Evolutionary conservation across 2,797 vertebrate genomes (phyloP), one percentile per base, ranked within the genome.

Genomic region (Tapirus indicus): DNA sequence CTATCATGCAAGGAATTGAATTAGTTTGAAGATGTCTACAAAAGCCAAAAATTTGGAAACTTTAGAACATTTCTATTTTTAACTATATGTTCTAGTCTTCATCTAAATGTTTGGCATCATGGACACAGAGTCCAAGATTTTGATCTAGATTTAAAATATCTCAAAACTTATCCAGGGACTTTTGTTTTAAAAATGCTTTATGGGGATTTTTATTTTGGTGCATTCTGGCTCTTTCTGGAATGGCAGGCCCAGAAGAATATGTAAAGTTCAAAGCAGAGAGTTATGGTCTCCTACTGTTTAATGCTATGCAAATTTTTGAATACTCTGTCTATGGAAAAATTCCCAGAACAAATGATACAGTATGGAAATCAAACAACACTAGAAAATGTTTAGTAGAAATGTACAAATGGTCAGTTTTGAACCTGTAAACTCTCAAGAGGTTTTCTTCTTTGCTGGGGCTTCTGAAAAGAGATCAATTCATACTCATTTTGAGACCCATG

Each of bases 311-410:
- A 32, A 84, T 2, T 71, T 35, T 83, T 96, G 1, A 60, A 49
- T 75, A 74, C 77, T 93, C 52, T 56, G n/a, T 66, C 62, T 82
- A 49, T 41, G 72, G 85, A 80, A 93, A 91, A 75, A 77, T 72
- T 75, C 14, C 54, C 44, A 35, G 77, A 89, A 96, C 62, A 88
- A 88, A 44, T 77, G n/a, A 66, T 72, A 80, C 18, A 79, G 35
- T 38, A 68, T 32, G 49, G 41, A 91, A 95, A 60, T 87, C n/a
- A 92, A 96, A 91, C 38, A 77, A 44, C 54, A 88, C 29, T 71
- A 72, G 82, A 62, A 95, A 82, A 91, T 89, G 54, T 62, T 89
- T 84, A n/a, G 29, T 85, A 89, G 87, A 96, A 91, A 91, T 85
- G 23, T 75, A 44, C 9, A 87, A 25, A 77, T 41, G 68, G 25